Evolutionary conservation across 2,113 vertebrate species (phyloP).

Genomic region (Panthera leo): DNA sequence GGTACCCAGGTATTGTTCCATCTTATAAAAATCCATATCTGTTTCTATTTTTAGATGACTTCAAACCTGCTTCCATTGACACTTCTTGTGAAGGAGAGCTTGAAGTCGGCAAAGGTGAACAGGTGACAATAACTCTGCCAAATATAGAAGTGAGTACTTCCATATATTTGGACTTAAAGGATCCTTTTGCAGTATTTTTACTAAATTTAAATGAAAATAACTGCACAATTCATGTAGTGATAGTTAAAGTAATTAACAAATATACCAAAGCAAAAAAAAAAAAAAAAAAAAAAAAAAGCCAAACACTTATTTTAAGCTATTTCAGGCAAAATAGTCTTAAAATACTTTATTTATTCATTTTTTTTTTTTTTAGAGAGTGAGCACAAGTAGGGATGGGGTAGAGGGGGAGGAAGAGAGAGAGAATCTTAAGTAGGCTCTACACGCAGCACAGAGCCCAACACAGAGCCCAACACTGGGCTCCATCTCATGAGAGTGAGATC

Average conservation of each 20-base stretch:
- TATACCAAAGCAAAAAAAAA: neutral
- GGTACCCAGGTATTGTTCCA: neutral
- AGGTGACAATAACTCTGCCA: slow-evolving; percentile 97
- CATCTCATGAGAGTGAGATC: too few species aligned
- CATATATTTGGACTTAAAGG: neutral
- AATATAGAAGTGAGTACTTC: slow-evolving; percentile 94
- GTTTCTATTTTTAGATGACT: slow-evolving; percentile 91
- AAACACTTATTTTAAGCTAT: neutral
- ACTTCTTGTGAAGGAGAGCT: slow-evolving; percentile 96
- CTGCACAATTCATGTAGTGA: neutral
- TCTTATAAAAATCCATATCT: slow-evolving; percentile 20
- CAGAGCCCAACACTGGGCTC: too few species aligned
- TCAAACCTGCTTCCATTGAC: slow-evolving; percentile 98
- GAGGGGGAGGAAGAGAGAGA: too few species aligned
- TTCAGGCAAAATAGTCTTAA: neutral
- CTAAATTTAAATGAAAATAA: slow-evolving; percentile 40
- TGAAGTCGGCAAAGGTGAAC: slow-evolving; percentile 97
- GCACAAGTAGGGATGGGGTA: too few species aligned
- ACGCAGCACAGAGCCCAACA: too few species aligned
- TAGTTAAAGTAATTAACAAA: slow-evolving; percentile 22
- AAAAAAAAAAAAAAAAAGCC: too few species aligned
- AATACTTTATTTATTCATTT: neutral
- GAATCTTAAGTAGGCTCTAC: too few species aligned
- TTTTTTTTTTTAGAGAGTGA: too few species aligned
- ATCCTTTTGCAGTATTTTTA: neutral